phyloP scores from a whole-genome alignment of 2,888 invertebrate genomes.

The Acleris cristana region DNA sequence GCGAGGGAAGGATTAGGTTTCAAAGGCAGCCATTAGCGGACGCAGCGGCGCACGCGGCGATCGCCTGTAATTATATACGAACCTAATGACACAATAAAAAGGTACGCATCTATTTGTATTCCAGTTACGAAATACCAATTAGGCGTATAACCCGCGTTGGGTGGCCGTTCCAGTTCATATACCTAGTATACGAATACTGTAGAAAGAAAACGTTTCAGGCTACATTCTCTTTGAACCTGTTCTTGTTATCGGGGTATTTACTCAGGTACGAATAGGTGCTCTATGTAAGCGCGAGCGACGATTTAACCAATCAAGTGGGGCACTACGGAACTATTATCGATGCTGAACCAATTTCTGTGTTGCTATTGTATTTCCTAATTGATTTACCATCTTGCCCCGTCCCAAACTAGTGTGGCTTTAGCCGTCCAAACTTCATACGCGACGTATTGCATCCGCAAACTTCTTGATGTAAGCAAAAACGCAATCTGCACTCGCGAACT shows the following conservation, averaged over 20 bases:
- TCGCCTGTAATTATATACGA: conserved; percentile 38
- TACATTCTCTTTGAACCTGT: too few species aligned
- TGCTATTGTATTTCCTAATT: conserved; percentile 14
- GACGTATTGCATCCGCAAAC: conserved; percentile 10
- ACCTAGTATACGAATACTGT: too few species aligned
- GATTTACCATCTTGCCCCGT: not conserved
- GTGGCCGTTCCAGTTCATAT: too few species aligned
- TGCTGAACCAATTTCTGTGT: conserved; percentile 9
- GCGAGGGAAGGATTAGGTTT: conserved; percentile 57
- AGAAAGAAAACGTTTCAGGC: too few species aligned
- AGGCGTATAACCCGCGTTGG: not conserved
- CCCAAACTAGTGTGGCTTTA: not conserved
- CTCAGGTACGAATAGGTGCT: too few species aligned
- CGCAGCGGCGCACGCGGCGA: conserved; percentile 46
- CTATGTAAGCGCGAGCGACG: too few species aligned
- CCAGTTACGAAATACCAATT: conserved; percentile 14
- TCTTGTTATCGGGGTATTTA: too few species aligned
- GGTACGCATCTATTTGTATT: conserved; percentile 27
- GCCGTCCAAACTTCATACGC: conserved; percentile 9
- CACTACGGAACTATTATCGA: conserved; percentile 15
- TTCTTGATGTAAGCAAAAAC: conserved; percentile 29
- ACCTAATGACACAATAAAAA: conserved; percentile 36
- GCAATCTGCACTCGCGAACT: conserved; percentile 32
- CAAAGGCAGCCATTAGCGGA: conserved; percentile 56
- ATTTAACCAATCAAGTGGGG: conserved; percentile 2